phyloP scores from a whole-genome alignment of 2,113 vertebrate species.

The Boulengeromyrus knoepffleri region DNA sequence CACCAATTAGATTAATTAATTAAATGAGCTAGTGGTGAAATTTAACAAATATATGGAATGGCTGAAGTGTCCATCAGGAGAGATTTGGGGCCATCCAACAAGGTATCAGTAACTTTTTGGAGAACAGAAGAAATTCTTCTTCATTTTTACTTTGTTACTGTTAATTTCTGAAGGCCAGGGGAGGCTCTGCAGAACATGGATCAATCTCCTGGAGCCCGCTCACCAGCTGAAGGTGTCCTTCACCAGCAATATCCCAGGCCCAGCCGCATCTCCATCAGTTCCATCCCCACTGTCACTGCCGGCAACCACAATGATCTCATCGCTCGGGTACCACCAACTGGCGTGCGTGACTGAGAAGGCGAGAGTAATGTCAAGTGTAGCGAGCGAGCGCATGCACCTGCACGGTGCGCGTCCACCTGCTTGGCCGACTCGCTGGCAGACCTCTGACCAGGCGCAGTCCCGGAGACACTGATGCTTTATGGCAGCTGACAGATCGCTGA shows the following conservation, averaged over 20 bases:
- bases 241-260: slow-evolving; percentile 91
- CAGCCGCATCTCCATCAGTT: slow-evolving; percentile 96
- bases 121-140: background rate
- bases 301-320: slow-evolving; percentile 44
- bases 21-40: background rate
- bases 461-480: slow-evolving; percentile 98
- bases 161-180: background rate
- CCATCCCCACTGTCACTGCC: slow-evolving; percentile 97
- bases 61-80: background rate
- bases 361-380: background rate
- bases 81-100: background rate
- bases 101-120: background rate
- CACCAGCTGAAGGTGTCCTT: slow-evolving; percentile 97
- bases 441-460: slow-evolving; percentile 69
- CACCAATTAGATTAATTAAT: background rate
- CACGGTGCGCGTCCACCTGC: background rate
- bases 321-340: slow-evolving; percentile 62
- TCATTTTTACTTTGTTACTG: background rate
- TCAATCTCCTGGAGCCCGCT: slow-evolving; percentile 92
- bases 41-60: background rate
- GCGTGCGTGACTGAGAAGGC: slow-evolving; percentile 58
- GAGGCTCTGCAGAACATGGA: slow-evolving; percentile 82
- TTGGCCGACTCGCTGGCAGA: background rate
- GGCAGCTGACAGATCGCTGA: slow-evolving; percentile 58
- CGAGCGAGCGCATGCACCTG: background rate